phyloP scores from a whole-genome alignment of 2,797 vertebrate genomes.

The Aphelocoma californica region DNA sequence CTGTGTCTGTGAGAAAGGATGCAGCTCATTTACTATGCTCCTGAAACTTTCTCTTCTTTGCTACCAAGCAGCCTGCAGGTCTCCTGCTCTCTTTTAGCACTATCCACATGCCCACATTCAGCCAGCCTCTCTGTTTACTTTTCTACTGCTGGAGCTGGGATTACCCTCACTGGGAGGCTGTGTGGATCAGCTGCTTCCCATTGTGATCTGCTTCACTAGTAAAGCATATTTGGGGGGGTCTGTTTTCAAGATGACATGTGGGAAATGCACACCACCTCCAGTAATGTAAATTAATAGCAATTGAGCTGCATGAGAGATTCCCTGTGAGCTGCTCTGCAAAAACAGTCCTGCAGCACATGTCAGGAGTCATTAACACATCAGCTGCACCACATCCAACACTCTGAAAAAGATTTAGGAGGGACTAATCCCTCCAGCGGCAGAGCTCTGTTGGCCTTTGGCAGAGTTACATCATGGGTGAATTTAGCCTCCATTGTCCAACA shows the following conservation, averaged over 20 bases:
- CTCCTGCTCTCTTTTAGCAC: background rate
- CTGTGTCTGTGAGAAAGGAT: background rate
- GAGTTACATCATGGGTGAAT: background rate
- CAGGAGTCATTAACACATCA: background rate
- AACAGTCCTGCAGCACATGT: background rate
- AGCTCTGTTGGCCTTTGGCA: background rate
- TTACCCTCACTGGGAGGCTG: background rate
- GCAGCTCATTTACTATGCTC: background rate
- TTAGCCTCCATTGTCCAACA: background rate
- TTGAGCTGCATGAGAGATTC: background rate
- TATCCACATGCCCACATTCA: background rate
- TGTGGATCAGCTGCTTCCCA: background rate
- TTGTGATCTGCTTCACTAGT: background rate
- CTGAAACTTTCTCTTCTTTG: background rate
- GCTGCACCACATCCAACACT: background rate
- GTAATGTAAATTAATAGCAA: background rate
- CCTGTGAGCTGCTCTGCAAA: background rate
- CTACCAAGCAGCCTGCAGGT: background rate
- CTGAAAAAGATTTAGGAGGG: background rate
- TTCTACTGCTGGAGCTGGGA: background rate
- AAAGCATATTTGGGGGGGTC: background rate
- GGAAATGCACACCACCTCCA: background rate
- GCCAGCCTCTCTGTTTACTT: background rate
- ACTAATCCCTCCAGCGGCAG: background rate
- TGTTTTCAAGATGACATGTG: background rate